phyloP scores from a whole-genome alignment of 2,888 invertebrate species.

The Microchrysa polita region DNA sequence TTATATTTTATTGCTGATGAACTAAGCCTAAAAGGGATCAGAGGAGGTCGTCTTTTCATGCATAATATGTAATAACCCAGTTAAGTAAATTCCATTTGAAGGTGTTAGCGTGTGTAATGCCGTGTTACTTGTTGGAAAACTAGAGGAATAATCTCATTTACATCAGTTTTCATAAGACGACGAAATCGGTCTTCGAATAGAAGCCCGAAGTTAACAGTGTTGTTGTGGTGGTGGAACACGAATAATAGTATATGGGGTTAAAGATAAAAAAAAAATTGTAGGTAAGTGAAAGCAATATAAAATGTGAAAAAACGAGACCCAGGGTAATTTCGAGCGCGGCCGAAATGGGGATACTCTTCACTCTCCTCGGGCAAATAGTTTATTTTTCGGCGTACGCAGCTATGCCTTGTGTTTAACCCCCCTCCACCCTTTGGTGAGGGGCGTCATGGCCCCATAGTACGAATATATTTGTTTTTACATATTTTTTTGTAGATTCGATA shows the following conservation, averaged over 20 bases:
- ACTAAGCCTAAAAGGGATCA: slow-evolving; percentile 16
- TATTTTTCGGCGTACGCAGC: too few relatives aligned
- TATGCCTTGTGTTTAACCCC: too few relatives aligned
- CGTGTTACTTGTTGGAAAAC: slow-evolving; percentile 49
- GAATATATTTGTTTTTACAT: too few relatives aligned
- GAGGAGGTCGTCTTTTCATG: slow-evolving; percentile 37
- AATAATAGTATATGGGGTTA: slow-evolving; percentile 1
- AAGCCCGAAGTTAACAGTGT: slow-evolving; percentile 12
- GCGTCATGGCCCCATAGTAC: too few relatives aligned
- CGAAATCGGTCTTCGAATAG: slow-evolving; percentile 27
- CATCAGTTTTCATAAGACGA: slow-evolving; percentile 47
- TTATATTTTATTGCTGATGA: too few relatives aligned
- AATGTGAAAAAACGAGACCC: too few relatives aligned
- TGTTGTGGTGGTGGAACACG: background rate
- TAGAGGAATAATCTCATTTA: slow-evolving; percentile 49
- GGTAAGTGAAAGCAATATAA: too few relatives aligned
- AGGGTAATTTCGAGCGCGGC: too few relatives aligned
- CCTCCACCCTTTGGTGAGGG: too few relatives aligned
- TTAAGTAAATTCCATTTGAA: slow-evolving; percentile 40
- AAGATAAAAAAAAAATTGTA: slow-evolving; percentile 41
- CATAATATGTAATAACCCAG: slow-evolving; percentile 27
- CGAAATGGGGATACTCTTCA: too few relatives aligned
- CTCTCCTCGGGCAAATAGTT: too few relatives aligned
- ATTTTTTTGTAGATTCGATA: too few relatives aligned
- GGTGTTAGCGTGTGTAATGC: slow-evolving; percentile 50